Evolutionary conservation across 2,797 vertebrate genomes (phyloP).

Genomic region (Protosalanx chinensis): DNA sequence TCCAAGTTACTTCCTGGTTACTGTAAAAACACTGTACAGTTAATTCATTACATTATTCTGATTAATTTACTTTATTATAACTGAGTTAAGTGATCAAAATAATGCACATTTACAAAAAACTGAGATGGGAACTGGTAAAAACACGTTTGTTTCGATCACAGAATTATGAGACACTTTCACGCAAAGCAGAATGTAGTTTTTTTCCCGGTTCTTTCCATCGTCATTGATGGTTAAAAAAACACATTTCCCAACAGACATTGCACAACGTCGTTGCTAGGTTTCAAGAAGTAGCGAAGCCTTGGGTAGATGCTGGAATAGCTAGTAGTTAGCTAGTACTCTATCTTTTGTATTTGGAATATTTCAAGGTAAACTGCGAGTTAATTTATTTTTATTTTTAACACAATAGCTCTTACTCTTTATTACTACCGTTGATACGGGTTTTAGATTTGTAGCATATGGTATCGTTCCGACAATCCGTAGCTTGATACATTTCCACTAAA

Average conservation of each 20-base stretch:
- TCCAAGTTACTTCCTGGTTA: constrained; percentile 55
- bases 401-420: neutral
- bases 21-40: neutral
- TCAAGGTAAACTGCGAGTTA: neutral
- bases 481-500: no score
- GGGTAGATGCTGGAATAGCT: no score
- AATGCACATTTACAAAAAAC: neutral
- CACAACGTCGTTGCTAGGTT: constrained; percentile 12
- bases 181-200: constrained; percentile 37
- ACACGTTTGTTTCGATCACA: neutral
- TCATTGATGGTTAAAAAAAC: constrained; percentile 3
- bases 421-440: neutral
- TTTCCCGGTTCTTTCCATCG: neutral
- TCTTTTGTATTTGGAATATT: neutral
- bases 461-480: no score
- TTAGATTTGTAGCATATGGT: no score
- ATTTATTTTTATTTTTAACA: no score
- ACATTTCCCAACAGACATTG: constrained; percentile 43
- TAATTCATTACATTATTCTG: neutral
- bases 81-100: no score
- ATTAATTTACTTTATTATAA: constrained; percentile 2
- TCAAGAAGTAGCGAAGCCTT: no score
- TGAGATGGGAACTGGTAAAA: neutral
- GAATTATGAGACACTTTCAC: neutral
- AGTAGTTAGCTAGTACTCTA: no score